Conservation (phyloP, 1,140 invertebrate genomes). For the Sitobion miscanthi region DNA sequence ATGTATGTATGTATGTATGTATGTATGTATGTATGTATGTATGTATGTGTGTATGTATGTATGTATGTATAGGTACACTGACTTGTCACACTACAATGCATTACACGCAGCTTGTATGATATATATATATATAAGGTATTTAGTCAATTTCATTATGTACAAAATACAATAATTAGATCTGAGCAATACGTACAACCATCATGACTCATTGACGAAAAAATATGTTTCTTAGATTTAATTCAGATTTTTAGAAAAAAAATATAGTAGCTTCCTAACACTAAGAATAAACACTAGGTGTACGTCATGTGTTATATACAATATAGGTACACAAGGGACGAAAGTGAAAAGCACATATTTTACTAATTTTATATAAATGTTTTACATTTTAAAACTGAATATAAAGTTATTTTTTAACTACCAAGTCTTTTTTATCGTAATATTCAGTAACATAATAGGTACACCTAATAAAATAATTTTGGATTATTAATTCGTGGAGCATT, state of each 20-base stretch:
- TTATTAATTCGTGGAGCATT: not conserved
- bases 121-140: not conserved
- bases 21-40: not conserved
- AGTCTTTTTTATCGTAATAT: not conserved
- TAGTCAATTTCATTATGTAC: not conserved
- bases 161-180: not conserved
- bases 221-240: not conserved
- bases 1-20: not conserved
- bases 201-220: not conserved
- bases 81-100: not conserved
- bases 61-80: not conserved
- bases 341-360: not conserved
- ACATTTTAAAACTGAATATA: not conserved
- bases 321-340: not conserved
- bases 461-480: not conserved
- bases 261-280: not conserved
- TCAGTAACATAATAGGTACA: not conserved
- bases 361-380: not conserved
- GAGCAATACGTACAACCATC: not conserved
- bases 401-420: not conserved
- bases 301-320: too few species aligned
- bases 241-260: not conserved
- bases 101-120: not conserved
- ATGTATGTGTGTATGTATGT: not conserved
- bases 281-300: not conserved